Evolutionary conservation across 2,113 vertebrate genomes (phyloP).

Genomic region (Mustelus asterias): DNA sequence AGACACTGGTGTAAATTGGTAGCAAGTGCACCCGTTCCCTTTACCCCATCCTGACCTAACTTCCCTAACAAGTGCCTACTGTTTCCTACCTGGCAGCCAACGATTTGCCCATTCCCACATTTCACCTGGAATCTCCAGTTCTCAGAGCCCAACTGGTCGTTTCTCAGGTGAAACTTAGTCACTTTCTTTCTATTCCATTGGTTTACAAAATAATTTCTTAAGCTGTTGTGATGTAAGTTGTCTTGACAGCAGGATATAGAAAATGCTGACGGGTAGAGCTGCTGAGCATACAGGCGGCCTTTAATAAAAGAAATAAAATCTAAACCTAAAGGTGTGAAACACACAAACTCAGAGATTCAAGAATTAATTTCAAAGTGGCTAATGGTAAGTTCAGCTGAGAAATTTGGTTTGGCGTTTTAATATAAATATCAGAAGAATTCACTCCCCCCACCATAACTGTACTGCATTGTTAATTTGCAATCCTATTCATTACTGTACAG

Average conservation of each 20-base stretch:
- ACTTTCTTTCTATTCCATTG: neutral
- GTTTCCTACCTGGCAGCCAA: neutral
- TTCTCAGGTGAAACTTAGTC: neutral
- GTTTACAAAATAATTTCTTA: neutral
- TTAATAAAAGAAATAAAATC: neutral
- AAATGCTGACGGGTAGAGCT: neutral
- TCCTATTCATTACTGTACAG: neutral
- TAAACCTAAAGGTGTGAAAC: neutral
- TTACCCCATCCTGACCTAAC: neutral
- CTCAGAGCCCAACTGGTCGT: neutral
- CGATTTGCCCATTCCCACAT: neutral
- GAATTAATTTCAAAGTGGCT: neutral
- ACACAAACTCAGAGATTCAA: neutral
- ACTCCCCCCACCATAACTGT: neutral
- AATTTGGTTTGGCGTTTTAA: neutral
- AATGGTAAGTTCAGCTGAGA: neutral
- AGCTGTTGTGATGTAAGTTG: neutral
- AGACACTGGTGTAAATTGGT: neutral
- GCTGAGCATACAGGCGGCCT: neutral
- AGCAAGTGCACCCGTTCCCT: neutral
- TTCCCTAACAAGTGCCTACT: neutral
- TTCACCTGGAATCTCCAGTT: neutral
- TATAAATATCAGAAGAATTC: neutral
- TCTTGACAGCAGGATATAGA: neutral
- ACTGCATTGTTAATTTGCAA: neutral